Conservation (phyloP, 2,888 invertebrate species). For the Conomelus anceps region DNA sequence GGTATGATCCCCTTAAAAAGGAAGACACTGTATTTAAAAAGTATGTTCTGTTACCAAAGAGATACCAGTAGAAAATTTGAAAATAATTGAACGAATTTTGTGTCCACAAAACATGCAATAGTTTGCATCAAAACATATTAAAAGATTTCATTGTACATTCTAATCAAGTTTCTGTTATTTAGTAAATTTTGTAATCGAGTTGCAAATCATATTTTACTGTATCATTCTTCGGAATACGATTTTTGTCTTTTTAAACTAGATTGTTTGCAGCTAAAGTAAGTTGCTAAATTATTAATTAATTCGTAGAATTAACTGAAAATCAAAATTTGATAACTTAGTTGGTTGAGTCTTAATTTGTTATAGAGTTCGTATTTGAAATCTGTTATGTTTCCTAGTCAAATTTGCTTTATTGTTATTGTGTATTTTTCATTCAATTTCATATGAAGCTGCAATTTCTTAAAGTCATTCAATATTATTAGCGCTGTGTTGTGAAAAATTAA, state of each 20-base stretch:
- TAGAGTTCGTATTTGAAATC: neutral
- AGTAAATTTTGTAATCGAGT: neutral
- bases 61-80: constrained; percentile 5
- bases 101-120: neutral
- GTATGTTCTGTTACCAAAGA: constrained; percentile 24
- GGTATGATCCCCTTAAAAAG: neutral
- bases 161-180: neutral
- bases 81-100: neutral
- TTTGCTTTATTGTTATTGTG: constrained; percentile 4
- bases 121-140: neutral
- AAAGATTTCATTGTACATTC: neutral
- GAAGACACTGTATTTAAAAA: too few species aligned
- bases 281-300: neutral
- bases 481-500: neutral
- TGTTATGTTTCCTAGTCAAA: constrained; percentile 11
- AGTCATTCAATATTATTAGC: neutral
- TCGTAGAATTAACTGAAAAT: neutral
- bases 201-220: neutral
- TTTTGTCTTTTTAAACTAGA: too few species aligned
- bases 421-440: neutral
- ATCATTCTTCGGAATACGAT: neutral
- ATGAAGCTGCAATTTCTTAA: neutral
- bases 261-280: neutral
- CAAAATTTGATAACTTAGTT: neutral
- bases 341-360: neutral